Percentiles rank a stretch among this genome's conserved stretches.
Evolutionary conservation across 2,113 vertebrate species (phyloP).

Genomic region (Loxodonta africana): DNA sequence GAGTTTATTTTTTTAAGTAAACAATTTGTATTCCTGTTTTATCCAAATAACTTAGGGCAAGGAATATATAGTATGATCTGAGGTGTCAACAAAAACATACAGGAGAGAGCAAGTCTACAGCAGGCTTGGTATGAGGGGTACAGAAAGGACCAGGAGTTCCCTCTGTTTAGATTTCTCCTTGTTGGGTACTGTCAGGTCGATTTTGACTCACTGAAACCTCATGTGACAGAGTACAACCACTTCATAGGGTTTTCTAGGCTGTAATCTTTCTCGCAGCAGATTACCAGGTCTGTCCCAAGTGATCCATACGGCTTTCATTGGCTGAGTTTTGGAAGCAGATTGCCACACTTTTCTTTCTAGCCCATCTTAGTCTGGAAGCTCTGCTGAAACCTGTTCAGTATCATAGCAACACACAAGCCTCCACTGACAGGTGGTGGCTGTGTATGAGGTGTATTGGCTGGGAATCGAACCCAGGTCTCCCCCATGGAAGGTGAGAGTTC

Average conservation of each 20-base stretch:
- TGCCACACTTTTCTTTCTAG: neutral
- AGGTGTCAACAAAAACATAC: neutral
- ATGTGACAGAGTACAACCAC: neutral
- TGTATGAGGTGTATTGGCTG: neutral
- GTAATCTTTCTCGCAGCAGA: no score
- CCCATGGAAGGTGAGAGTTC: neutral
- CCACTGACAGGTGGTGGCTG: neutral
- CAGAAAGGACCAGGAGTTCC: neutral
- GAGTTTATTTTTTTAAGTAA: neutral
- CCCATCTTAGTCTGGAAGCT: neutral
- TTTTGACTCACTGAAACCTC: neutral
- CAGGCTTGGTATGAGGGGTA: neutral
- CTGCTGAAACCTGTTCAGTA: neutral
- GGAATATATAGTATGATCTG: neutral
- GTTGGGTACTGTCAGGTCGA: neutral
- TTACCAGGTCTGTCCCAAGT: no score
- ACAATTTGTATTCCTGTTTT: neutral
- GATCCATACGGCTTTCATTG: no score
- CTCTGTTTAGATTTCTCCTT: conserved; percentile 12
- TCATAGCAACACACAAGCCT: neutral
- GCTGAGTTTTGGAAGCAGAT: no score
- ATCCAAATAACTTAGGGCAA: neutral
- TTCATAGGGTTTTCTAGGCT: neutral
- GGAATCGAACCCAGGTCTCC: neutral
- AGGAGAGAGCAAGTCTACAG: neutral